Percentiles rank a stretch among this genome's conserved stretches.
Conservation (phyloP, 2,113 vertebrate genomes). For the Rafetus swinhoei region DNA sequence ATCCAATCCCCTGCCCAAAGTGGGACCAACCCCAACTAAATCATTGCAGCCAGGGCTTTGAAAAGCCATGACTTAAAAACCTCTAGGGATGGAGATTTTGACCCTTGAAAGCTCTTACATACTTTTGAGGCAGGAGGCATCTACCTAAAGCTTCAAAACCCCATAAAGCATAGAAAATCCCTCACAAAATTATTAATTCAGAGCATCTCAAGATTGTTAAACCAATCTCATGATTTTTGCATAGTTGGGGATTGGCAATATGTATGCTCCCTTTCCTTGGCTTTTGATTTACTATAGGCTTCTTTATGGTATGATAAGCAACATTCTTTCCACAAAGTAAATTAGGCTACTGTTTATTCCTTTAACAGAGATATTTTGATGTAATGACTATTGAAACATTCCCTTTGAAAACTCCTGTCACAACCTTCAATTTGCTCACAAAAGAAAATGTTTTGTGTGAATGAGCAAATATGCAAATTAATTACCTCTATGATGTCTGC, state of each 20-base stretch:
- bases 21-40: too few species aligned
- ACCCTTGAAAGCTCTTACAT: too few species aligned
- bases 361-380: not conserved
- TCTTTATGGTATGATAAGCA: not conserved
- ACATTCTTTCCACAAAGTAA: fast-evolving
- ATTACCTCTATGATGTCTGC: not conserved
- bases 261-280: not conserved
- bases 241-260: not conserved
- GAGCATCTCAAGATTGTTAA: too few species aligned
- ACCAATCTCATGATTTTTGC: too few species aligned
- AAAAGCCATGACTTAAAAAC: too few species aligned
- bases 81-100: too few species aligned
- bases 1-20: too few species aligned
- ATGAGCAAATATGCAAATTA: not conserved
- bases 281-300: not conserved
- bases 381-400: not conserved
- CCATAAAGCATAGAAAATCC: too few species aligned
- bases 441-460: not conserved
- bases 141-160: too few species aligned
- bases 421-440: not conserved
- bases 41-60: too few species aligned
- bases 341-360: not conserved
- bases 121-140: too few species aligned
- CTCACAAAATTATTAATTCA: too few species aligned
- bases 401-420: not conserved